Base-by-base conservation (phyloP, 2,113 vertebrate species). In the Trachemys scripta region DNA sequence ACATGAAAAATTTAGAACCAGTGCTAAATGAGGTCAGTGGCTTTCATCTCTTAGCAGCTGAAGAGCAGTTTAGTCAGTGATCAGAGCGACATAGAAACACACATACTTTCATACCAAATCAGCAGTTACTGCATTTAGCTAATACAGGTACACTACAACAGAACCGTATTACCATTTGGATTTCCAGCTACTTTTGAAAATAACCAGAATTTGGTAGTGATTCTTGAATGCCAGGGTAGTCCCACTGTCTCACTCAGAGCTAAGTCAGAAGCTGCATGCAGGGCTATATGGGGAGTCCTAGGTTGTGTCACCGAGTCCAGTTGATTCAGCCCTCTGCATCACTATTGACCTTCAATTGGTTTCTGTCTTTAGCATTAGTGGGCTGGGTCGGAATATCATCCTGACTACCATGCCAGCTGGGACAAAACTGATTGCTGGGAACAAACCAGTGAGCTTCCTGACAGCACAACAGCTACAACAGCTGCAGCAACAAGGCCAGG, bases 401-500 rank as follows among this genome's bases (percentile, higher is more conserved):
- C 98, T 99, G 85, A 99, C 99, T 59, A 99, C 99, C 0, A 99
- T 99, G 99, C 99, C 99, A 1, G 99, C 99, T 0, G 99, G 99
- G 13, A 99, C 99, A 1, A 99, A 99, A 95, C 98, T 99, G 89
- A 99, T 99, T 0, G 98, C 99, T 14, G 99, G 99, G 90, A 99
- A 99, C 97, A 99, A 99, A 93, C 99, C 99, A 0, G 99, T 99
- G 93, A 99, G 99, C 95, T 99, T 99, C 87, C 99, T 99, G 88
- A 99, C 99, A 1, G 99, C 99, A 3, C 99, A 99, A 91, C 99
- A 99, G 94, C 98, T 99, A 17, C 99, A 99, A 96, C 99, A 99
- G 98, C 99, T 99, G 31, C 99, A 99, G 97, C 99, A 99, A 79
- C 99, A 99, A 96, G 99, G 99, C 47, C 99, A 99, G 95, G 99